Conservation (phyloP, 1,140 invertebrate species). For the Drosophila setifemur region DNA sequence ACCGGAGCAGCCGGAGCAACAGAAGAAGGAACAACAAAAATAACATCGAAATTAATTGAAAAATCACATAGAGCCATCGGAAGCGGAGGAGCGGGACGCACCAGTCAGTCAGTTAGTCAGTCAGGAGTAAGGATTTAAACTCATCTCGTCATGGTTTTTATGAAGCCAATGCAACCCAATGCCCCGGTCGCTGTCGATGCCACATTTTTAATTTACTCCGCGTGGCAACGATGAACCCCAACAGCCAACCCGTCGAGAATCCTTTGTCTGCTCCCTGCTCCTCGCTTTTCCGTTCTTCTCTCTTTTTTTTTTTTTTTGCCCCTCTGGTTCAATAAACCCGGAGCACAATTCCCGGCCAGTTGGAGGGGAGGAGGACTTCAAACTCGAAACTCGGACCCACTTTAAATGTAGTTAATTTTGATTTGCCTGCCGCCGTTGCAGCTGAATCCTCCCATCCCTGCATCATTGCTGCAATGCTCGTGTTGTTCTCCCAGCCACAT, state of each 20-base stretch:
- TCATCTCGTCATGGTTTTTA: constrained; percentile 56
- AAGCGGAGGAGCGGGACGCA: not conserved
- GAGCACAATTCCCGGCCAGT: constrained; percentile 46
- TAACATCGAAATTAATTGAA: constrained; percentile 73
- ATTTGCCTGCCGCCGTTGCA: constrained; percentile 42
- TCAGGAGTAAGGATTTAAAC: constrained; percentile 19
- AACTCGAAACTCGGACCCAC: constrained; percentile 18
- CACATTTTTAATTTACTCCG: constrained; percentile 75
- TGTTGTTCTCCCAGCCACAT: not conserved
- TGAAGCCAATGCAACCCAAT: constrained; percentile 48
- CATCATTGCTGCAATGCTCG: constrained; percentile 8
- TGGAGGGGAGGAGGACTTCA: constrained; percentile 6
- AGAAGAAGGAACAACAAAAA: constrained; percentile 31
- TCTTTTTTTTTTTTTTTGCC: constrained; percentile 1
- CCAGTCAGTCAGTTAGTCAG: constrained; percentile 14
- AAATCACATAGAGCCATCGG: constrained; percentile 58
- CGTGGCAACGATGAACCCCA: constrained; percentile 22
- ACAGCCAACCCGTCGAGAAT: not conserved
- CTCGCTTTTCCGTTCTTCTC: constrained; percentile 6
- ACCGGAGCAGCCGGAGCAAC: not conserved
- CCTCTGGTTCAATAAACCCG: constrained; percentile 67
- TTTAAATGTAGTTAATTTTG: constrained; percentile 75
- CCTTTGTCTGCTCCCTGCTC: constrained; percentile 19
- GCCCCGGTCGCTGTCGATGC: constrained; percentile 37
- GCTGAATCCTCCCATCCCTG: not conserved